Evolutionary conservation across 2,113 vertebrate species (phyloP), one percentile per base, ranked within the genome.

Genomic region (Aegypius monachus): DNA sequence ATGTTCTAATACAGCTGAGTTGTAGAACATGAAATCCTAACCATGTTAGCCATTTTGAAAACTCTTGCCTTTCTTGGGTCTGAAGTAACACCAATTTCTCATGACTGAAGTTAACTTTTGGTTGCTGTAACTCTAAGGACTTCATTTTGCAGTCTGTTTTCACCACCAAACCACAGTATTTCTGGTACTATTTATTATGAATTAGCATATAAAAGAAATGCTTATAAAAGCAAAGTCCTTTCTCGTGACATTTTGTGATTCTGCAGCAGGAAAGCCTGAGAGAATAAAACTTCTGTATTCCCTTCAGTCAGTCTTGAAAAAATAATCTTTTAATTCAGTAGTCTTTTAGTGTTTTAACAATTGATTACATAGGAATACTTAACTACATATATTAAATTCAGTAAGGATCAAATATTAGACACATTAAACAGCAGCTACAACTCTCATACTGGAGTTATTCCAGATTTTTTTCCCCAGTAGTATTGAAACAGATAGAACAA

Each of bases 321-420:
- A 85, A 82, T 56, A 29, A 61, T 40, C 2, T 81, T 92, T 95
- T 95, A 94, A 79, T 94, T 95, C 66, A 88, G 81, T 84, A 79
- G 53, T 74, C 13, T 62, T 84, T 59, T 81, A 88, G 70, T 75
- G 59, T 81, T 81, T 84, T 40, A 92, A 85, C 65, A 93, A 63
- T 4, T n/a, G 22, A 62, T 62, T 79, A 91, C 12, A 52, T 25
- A 79, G 9, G 40, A 86, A 62, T 66, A 77, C 4, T 85, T 72
- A 34, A 75, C 48, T 53, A 80, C 38, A 83, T 61, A 79, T 79
- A 68, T 59, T 75, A 59, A 63, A 82, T 78, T 84, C 34, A 52
- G 10, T 50, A 45, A 62, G 12, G 31, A 80, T 65, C 27, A 84
- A 67, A 26, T 63, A 82, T 18, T 65, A 82, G 29, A 77, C 17